Evolutionary conservation across 2,113 vertebrate species (phyloP).

Genomic region (Heterochromis multidens): DNA sequence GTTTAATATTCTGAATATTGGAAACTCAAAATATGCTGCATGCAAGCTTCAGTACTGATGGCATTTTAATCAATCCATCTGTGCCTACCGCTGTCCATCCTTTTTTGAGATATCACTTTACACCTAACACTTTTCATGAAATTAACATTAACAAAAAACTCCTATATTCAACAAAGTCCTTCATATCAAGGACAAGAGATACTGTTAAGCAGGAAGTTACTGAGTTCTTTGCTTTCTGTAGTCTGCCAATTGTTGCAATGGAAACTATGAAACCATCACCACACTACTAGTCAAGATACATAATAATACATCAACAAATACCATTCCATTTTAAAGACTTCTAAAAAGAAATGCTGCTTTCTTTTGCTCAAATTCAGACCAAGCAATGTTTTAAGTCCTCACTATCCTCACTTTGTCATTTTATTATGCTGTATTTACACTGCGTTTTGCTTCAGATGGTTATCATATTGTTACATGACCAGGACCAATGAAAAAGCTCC

Average conservation of each 20-base stretch:
- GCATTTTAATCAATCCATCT: neutral
- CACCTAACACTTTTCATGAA: neutral
- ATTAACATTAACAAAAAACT: neutral
- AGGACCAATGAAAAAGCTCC: neutral
- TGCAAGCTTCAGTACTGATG: neutral
- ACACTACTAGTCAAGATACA: neutral
- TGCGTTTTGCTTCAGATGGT: neutral
- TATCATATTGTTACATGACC: neutral
- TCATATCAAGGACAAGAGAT: neutral
- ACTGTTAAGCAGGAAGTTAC: conserved; percentile 9
- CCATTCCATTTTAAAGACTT: neutral
- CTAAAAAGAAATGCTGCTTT: neutral
- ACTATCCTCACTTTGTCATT: neutral
- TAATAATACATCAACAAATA: neutral
- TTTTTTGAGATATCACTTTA: neutral
- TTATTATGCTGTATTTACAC: neutral
- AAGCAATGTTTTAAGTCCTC: neutral
- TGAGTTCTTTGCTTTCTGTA: conserved; percentile 29
- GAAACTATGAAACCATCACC: conserved; percentile 29
- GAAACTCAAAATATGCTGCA: neutral
- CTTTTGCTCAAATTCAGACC: neutral
- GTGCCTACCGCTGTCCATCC: neutral
- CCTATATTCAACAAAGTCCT: neutral
- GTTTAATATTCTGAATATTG: neutral
- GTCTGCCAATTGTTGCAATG: conserved; percentile 25